These are phyloP conservation scores for Garra rufa DNA, from an alignment of 2,113 vertebrate genomes.

Conservation along the genomic window DNA sequence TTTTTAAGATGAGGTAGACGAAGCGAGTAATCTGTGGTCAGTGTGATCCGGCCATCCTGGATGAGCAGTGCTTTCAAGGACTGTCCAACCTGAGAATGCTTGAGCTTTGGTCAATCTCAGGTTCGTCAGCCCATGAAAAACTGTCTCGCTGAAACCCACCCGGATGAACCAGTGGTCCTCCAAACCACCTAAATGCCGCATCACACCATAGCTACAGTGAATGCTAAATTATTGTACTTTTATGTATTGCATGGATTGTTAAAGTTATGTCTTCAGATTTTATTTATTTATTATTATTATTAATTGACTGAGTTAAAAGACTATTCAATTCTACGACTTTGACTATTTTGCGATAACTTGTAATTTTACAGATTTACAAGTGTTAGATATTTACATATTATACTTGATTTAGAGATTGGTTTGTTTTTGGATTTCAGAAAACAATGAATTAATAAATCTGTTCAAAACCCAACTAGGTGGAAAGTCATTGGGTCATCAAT, in stretches of 20 bases:
- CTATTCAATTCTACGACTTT: neutral
- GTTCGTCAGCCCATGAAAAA: conserved; percentile 93
- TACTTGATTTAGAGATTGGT: neutral
- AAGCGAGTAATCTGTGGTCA: conserved; percentile 4
- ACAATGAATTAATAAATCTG: neutral
- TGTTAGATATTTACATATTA: neutral
- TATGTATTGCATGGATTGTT: neutral
- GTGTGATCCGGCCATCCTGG: neutral
- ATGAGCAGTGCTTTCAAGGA: conserved; percentile 84
- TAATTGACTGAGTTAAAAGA: neutral
- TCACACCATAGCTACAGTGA: neutral
- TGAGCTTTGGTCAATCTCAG: conserved; percentile 89
- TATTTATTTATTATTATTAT: neutral
- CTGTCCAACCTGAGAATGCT: conserved; percentile 97
- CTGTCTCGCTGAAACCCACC: conserved; percentile 69
- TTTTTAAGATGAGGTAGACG: neutral
- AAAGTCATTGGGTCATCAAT: neutral
- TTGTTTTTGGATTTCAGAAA: neutral
- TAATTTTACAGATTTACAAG: neutral
- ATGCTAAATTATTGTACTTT: neutral
- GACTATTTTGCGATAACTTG: neutral
- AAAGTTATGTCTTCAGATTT: neutral
- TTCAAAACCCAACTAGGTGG: neutral
- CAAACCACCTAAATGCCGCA: neutral
- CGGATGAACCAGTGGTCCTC: conserved; percentile 13